Percentiles rank a stretch among this genome's conserved stretches.
Evolutionary conservation across 1,140 invertebrate species (phyloP).

Genomic region (Rhyzopertha dominica): DNA sequence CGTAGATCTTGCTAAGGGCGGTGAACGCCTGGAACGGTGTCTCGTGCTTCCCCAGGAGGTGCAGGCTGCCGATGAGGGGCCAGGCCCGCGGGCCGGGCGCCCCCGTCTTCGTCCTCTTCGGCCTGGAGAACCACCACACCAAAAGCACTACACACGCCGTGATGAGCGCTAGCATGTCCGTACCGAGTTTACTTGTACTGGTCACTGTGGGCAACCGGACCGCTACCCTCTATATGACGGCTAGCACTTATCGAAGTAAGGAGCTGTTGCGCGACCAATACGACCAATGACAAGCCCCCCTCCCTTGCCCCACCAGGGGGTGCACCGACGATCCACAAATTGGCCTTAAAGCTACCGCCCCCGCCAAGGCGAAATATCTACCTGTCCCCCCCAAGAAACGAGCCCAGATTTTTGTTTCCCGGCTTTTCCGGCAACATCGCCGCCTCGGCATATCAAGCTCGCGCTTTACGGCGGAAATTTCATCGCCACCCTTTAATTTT

Average conservation of each 20-base stretch:
- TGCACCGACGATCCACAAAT: slow-evolving; percentile 27
- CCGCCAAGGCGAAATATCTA: too few relatives aligned
- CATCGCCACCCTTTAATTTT: too few relatives aligned
- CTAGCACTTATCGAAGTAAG: slow-evolving; percentile 27
- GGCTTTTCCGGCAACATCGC: too few relatives aligned
- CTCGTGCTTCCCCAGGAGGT: slow-evolving; percentile 58
- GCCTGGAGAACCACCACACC: slow-evolving; percentile 31
- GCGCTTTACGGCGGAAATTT: too few relatives aligned
- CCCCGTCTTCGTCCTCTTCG: slow-evolving; percentile 28
- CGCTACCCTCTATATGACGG: slow-evolving; percentile 44
- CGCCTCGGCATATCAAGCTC: too few relatives aligned
- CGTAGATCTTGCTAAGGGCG: slow-evolving; percentile 62
- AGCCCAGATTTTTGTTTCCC: too few relatives aligned
- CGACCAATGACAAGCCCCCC: slow-evolving; percentile 33
- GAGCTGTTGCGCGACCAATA: slow-evolving; percentile 33
- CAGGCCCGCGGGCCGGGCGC: slow-evolving; percentile 60
- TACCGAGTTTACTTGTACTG: slow-evolving; percentile 28
- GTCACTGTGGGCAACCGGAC: slow-evolving; percentile 37
- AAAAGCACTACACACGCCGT: slow-evolving; percentile 33
- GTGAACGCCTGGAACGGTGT: slow-evolving; percentile 72
- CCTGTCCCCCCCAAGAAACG: too few relatives aligned
- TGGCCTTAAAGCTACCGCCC: slow-evolving; percentile 30
- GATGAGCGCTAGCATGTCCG: slow-evolving; percentile 37
- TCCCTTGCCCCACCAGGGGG: slow-evolving; percentile 31
- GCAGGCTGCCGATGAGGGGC: slow-evolving; percentile 68